A percentile compares a stretch with the other conserved stretches of the same genome.
Conservation (phyloP, 2,888 invertebrate species). For the Parnassius glacialis region DNA sequence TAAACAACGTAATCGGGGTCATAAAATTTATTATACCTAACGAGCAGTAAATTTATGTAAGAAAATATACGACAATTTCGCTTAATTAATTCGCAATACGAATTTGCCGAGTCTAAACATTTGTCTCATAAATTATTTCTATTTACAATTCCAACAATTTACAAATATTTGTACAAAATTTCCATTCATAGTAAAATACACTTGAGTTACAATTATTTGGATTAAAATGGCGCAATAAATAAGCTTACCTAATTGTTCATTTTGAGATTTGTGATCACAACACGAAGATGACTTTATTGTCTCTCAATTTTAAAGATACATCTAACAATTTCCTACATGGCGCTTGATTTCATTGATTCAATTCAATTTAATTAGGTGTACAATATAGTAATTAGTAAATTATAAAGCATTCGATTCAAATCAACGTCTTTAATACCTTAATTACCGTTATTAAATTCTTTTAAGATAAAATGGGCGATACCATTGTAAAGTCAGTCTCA, state of each 20-base stretch:
- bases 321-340: too few relatives aligned
- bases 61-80: constrained; percentile 56
- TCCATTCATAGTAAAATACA: neutral
- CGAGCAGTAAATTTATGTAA: constrained; percentile 54
- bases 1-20: constrained; percentile 39
- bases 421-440: too few relatives aligned
- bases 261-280: too few relatives aligned
- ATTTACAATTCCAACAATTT: constrained; percentile 54
- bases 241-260: neutral
- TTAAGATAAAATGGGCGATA: too few relatives aligned
- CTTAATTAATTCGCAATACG: constrained; percentile 31
- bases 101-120: constrained; percentile 13
- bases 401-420: too few relatives aligned
- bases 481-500: constrained; percentile 31
- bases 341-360: too few relatives aligned
- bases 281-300: too few relatives aligned
- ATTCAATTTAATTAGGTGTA: too few relatives aligned
- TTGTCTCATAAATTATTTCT: constrained; percentile 56
- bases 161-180: constrained; percentile 37
- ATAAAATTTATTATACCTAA: constrained; percentile 67
- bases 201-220: neutral
- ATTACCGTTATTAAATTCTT: too few relatives aligned
- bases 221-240: neutral
- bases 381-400: too few relatives aligned
- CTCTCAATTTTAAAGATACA: too few relatives aligned